Evolutionary conservation across 1,140 invertebrate genomes (phyloP).

Genomic region (Temnothorax nylanderi): DNA sequence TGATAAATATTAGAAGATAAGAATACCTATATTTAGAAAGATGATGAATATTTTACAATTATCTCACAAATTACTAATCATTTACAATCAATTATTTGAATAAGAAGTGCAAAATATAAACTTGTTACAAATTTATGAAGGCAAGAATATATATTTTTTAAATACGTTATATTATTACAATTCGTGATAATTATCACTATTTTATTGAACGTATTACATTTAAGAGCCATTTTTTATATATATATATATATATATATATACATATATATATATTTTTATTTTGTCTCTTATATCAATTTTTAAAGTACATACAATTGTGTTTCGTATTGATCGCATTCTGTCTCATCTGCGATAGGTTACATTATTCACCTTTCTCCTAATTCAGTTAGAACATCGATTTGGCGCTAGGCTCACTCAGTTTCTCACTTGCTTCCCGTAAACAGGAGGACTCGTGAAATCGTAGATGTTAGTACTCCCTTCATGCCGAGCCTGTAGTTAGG

Average conservation of each 20-base stretch:
- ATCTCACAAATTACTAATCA: neutral
- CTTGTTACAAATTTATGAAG: neutral
- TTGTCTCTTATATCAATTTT: neutral
- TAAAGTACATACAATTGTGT: neutral
- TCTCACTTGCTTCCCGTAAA: constrained; percentile 18
- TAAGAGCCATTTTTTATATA: too few relatives aligned
- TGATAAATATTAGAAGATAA: neutral
- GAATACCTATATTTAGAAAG: neutral
- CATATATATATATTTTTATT: too few relatives aligned
- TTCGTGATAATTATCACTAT: neutral
- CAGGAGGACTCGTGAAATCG: neutral
- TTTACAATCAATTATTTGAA: neutral
- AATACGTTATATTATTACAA: neutral
- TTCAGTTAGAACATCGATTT: constrained; percentile 50
- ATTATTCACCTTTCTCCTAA: constrained; percentile 47
- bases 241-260: too few relatives aligned
- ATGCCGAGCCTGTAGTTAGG: neutral
- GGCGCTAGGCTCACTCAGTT: neutral
- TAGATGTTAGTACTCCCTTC: neutral
- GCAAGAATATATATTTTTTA: neutral
- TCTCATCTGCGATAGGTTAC: constrained; percentile 19
- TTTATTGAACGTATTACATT: neutral
- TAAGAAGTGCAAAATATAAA: neutral
- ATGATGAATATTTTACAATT: neutral
- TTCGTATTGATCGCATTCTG: constrained; percentile 46